Evolutionary conservation across 2,113 vertebrate species (phyloP).

Genomic region (Astur gentilis): DNA sequence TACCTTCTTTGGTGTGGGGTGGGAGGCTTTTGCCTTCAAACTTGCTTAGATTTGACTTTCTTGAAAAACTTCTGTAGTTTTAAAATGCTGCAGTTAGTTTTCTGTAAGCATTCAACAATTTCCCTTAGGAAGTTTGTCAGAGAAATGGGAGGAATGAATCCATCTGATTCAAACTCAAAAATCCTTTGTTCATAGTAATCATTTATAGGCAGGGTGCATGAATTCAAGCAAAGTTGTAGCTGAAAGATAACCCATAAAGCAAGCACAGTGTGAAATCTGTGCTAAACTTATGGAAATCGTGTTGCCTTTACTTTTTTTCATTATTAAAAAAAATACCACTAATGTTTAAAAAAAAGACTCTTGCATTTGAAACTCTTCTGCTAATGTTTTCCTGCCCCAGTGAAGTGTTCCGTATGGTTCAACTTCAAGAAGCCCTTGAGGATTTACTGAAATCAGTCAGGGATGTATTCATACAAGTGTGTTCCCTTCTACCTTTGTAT

Average conservation of each 20-base stretch:
- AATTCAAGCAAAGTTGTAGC: neutral
- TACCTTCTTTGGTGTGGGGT: neutral
- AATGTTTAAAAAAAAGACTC: neutral
- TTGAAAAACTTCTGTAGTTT: neutral
- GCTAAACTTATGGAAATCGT: neutral
- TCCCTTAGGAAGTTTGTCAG: neutral
- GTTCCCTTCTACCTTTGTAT: neutral
- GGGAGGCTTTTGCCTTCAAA: neutral
- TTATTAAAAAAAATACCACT: neutral
- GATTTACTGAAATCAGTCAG: neutral
- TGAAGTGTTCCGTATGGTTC: neutral
- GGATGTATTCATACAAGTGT: neutral
- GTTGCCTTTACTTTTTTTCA: neutral
- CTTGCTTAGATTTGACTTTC: neutral
- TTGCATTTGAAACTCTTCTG: neutral
- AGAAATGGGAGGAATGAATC: neutral
- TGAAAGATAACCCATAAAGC: neutral
- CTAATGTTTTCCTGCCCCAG: neutral
- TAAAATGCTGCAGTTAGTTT: neutral
- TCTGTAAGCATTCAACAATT: fast-evolving
- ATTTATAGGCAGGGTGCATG: neutral
- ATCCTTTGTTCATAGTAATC: neutral
- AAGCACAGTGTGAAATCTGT: neutral
- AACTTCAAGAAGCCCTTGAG: neutral
- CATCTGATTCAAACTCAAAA: neutral